A percentile compares a stretch with the other conserved stretches of the same genome.
These are phyloP conservation scores for Metopia argyrocephala DNA, from an alignment of 2,888 invertebrate species.

Conservation along the genomic window DNA sequence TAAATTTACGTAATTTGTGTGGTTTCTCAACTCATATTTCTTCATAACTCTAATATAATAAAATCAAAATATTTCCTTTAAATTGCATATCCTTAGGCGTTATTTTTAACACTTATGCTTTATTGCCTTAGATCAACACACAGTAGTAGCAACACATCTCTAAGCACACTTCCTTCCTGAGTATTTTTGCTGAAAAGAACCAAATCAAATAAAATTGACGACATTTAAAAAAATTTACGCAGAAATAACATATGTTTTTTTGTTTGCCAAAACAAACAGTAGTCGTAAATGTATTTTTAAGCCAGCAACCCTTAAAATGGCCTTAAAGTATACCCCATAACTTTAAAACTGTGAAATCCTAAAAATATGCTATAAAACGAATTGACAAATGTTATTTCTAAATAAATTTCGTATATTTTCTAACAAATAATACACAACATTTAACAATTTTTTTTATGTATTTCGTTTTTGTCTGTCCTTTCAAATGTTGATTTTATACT, in stretches of 20 bases:
- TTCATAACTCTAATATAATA: not conserved
- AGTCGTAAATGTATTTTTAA: not conserved
- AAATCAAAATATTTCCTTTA: constrained; percentile 9
- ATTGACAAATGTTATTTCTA: constrained; percentile 58
- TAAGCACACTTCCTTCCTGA: constrained; percentile 43
- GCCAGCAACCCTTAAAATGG: constrained; percentile 48
- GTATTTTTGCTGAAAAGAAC: constrained; percentile 2
- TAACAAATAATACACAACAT: constrained; percentile 60
- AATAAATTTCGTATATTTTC: too few relatives aligned
- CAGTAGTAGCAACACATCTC: constrained; percentile 45
- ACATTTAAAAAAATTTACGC: constrained; percentile 37
- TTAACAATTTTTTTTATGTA: constrained; percentile 58
- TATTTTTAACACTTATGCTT: constrained; percentile 58
- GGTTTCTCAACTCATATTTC: not conserved
- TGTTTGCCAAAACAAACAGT: constrained; percentile 18
- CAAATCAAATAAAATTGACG: constrained; percentile 19
- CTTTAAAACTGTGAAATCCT: constrained; percentile 10
- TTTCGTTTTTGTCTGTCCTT: constrained; percentile 32
- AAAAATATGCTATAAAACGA: constrained; percentile 51
- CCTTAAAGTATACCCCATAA: constrained; percentile 34
- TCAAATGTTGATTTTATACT: too few relatives aligned
- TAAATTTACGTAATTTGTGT: too few relatives aligned
- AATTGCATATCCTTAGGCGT: constrained; percentile 54
- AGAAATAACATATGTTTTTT: constrained; percentile 46
- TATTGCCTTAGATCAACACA: constrained; percentile 51